These are phyloP conservation scores for Eupristina koningsbergeri DNA, from an alignment of 1,140 invertebrate species.

Conservation along the genomic window DNA sequence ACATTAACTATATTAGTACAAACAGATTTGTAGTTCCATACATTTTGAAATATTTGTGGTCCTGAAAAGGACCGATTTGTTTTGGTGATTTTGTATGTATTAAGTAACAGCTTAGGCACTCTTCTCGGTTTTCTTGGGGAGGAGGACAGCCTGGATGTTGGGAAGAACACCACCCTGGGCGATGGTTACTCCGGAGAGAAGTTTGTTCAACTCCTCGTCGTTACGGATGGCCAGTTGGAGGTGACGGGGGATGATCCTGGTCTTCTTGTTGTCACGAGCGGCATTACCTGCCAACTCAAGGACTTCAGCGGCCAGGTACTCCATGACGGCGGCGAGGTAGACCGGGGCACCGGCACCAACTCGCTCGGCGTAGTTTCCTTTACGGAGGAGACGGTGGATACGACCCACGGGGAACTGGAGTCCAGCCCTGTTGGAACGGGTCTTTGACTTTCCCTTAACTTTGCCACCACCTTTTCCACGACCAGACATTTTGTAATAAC, in stretches of 20 bases:
- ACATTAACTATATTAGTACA: no score
- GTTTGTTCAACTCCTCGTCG: slow-evolving; percentile 10
- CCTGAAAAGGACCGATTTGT: slow-evolving; percentile 14
- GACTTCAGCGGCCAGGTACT: slow-evolving; percentile 81
- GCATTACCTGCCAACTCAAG: slow-evolving; percentile 71
- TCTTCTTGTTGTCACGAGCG: slow-evolving; percentile 77
- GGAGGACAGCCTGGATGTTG: background rate
- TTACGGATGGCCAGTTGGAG: slow-evolving; percentile 11
- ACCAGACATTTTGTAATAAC: slow-evolving; percentile 61
- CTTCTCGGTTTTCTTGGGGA: slow-evolving; percentile 75
- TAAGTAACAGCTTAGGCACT: background rate
- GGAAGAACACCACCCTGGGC: slow-evolving; percentile 68
- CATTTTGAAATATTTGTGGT: background rate
- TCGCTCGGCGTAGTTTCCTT: slow-evolving; percentile 80
- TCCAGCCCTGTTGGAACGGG: slow-evolving; percentile 78
- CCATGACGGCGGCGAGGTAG: slow-evolving; percentile 80
- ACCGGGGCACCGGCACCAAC: slow-evolving; percentile 78
- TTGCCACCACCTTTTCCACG: slow-evolving; percentile 78
- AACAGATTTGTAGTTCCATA: no score
- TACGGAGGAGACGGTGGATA: slow-evolving; percentile 68
- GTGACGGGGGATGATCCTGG: background rate
- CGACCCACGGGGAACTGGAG: slow-evolving; percentile 68
- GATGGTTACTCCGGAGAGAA: slow-evolving; percentile 75
- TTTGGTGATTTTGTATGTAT: no score
- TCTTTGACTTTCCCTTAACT: slow-evolving; percentile 78